Evolutionary conservation across 2,113 vertebrate genomes (phyloP).

Genomic region (Formicarius rufipectus): DNA sequence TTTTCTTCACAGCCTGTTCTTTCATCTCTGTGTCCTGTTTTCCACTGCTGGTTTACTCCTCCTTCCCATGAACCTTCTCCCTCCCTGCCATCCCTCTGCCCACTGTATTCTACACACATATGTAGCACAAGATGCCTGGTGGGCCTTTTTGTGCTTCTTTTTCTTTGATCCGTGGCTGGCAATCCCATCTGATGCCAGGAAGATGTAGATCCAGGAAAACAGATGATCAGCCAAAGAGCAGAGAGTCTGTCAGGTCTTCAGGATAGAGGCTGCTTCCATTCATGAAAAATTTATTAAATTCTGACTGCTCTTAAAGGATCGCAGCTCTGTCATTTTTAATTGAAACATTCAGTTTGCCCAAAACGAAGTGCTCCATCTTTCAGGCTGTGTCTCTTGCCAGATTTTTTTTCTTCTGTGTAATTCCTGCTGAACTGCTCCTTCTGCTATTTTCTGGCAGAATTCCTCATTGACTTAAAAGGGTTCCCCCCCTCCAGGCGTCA

Average conservation of each 20-base stretch:
- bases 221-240: conserved; percentile 26
- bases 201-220: conserved; percentile 15
- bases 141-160: not conserved
- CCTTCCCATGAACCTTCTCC: not conserved
- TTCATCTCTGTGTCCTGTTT: not conserved
- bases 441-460: conserved; percentile 60
- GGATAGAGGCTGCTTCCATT: conserved; percentile 53
- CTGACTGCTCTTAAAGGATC: conserved; percentile 68
- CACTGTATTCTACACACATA: not conserved
- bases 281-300: conserved; percentile 68
- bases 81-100: not conserved
- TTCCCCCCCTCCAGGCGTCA: not conserved
- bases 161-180: not conserved
- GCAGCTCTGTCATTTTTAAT: conserved; percentile 70
- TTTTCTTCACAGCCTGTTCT: not conserved
- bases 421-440: conserved; percentile 66
- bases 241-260: conserved; percentile 59
- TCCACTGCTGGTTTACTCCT: not conserved
- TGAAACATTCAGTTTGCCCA: conserved; percentile 65
- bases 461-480: conserved; percentile 32
- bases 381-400: conserved; percentile 43
- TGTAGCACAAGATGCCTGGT: conserved; percentile 14
- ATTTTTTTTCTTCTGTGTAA: conserved; percentile 33
- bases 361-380: conserved; percentile 68
- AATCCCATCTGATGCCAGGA: conserved; percentile 42